These are phyloP conservation scores for Sebastiscus albofasciatus DNA, from an alignment of 2,797 vertebrate species.

Conservation along the genomic window DNA sequence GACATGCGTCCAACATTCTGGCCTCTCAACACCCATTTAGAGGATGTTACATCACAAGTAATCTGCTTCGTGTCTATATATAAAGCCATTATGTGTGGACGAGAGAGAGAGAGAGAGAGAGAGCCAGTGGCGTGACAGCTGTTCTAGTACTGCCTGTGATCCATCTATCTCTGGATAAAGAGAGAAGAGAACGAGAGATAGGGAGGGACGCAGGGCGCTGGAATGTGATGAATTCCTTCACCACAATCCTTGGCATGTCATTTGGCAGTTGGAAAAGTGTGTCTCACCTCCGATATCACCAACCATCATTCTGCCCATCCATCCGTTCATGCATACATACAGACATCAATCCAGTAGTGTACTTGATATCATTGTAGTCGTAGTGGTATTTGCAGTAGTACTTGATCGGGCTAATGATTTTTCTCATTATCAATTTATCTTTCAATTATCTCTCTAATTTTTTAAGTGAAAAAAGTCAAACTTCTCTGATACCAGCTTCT, in stretches of 20 bases:
- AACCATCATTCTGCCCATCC: not conserved
- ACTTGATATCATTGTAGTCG: not conserved
- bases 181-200: not conserved
- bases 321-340: not conserved
- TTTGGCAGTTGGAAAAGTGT: constrained; percentile 28
- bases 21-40: constrained; percentile 37
- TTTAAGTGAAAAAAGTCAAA: no score
- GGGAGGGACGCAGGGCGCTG: not conserved
- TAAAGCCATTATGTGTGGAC: constrained; percentile 65
- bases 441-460: not conserved
- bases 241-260: constrained; percentile 23
- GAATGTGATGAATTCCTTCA: constrained; percentile 41
- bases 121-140: constrained; percentile 56
- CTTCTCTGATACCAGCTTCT: no score
- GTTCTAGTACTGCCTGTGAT: constrained; percentile 50
- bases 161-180: constrained; percentile 45
- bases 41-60: constrained; percentile 64
- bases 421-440: not conserved
- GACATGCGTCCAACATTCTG: constrained; percentile 22
- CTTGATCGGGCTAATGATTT: not conserved
- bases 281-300: constrained; percentile 23
- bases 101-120: constrained; percentile 14
- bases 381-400: not conserved
- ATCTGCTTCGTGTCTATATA: constrained; percentile 63
- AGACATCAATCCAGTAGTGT: not conserved